A percentile compares a stretch with the other conserved stretches of the same genome.
phyloP scores from a whole-genome alignment of 2,797 vertebrate species.

The Streptopelia turtur region DNA sequence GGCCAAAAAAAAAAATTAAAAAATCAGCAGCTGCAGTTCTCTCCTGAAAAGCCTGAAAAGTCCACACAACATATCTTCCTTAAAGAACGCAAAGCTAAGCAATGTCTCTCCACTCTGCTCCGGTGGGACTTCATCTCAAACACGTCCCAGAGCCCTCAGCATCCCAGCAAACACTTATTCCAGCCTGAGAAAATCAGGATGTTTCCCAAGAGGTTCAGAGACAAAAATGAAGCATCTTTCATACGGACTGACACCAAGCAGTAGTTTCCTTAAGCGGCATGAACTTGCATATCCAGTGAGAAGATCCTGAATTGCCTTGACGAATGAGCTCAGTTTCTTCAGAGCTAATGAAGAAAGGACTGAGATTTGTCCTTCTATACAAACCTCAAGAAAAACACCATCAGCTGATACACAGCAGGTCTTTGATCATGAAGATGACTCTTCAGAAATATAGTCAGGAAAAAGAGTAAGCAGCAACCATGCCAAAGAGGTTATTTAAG shows the following conservation, averaged over 20 bases:
- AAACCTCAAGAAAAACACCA: background rate
- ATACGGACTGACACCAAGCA: background rate
- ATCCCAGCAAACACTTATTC: background rate
- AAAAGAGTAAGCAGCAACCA: background rate
- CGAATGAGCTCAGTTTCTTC: background rate
- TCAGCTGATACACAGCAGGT: background rate
- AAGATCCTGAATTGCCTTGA: background rate
- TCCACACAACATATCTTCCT: background rate
- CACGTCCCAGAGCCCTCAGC: background rate
- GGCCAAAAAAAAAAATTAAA: background rate
- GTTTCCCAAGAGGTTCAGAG: background rate
- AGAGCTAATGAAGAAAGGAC: background rate
- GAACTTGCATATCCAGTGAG: background rate
- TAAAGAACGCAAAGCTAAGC: background rate
- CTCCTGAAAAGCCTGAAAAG: slow-evolving; percentile 5
- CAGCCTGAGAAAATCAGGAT: background rate
- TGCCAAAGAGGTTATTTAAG: background rate
- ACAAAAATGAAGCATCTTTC: background rate
- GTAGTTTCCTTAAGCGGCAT: background rate
- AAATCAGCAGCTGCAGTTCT: background rate
- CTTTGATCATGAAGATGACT: background rate
- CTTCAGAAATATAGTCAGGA: background rate
- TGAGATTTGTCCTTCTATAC: background rate
- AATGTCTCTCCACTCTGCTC: background rate
- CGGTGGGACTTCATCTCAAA: background rate